These are phyloP conservation scores for Andricus curvator DNA, from an alignment of 2,888 invertebrate species.

Conservation along the genomic window DNA sequence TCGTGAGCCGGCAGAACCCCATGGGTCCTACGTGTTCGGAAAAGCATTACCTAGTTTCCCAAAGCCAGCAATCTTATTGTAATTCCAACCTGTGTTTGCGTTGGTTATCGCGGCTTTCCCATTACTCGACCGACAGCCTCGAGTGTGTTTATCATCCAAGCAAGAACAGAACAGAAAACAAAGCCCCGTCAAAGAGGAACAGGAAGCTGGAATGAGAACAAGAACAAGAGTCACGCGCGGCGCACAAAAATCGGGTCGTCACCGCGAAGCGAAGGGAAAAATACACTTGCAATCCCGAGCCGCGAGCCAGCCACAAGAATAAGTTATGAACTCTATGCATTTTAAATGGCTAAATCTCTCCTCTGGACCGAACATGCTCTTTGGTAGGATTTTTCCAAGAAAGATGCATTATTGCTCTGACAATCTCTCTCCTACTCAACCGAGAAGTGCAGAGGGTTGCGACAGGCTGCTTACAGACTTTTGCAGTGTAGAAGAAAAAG, in stretches of 20 bases:
- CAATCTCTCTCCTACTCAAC: slow-evolving; percentile 60
- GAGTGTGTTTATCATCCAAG: slow-evolving; percentile 36
- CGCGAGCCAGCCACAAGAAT: slow-evolving; percentile 67
- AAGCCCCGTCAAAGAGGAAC: slow-evolving; percentile 23
- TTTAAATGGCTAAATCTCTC: slow-evolving; percentile 74
- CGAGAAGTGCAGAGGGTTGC: slow-evolving; percentile 20
- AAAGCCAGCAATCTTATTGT: slow-evolving; percentile 20
- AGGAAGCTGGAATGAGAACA: slow-evolving; percentile 16
- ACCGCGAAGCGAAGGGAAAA: slow-evolving; percentile 40
- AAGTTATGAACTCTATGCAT: slow-evolving; percentile 76
- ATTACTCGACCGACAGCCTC: slow-evolving; percentile 31
- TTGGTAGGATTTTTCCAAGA: slow-evolving; percentile 64
- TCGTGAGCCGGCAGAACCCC: neutral
- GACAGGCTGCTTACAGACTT: slow-evolving; percentile 15
- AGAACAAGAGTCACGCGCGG: slow-evolving; percentile 38
- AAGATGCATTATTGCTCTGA: slow-evolving; percentile 73
- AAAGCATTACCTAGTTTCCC: neutral
- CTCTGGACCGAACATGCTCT: slow-evolving; percentile 70
- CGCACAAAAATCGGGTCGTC: slow-evolving; percentile 45
- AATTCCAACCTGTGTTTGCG: neutral
- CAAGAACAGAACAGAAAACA: slow-evolving; percentile 15
- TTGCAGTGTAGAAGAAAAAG: neutral
- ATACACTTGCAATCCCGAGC: slow-evolving; percentile 51
- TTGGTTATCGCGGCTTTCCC: neutral
- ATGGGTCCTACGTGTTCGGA: slow-evolving; percentile 12